Percentiles rank a stretch among this genome's conserved stretches.
Conservation (phyloP, 2,797 vertebrate genomes). For the Mormyrops attenuatus region DNA sequence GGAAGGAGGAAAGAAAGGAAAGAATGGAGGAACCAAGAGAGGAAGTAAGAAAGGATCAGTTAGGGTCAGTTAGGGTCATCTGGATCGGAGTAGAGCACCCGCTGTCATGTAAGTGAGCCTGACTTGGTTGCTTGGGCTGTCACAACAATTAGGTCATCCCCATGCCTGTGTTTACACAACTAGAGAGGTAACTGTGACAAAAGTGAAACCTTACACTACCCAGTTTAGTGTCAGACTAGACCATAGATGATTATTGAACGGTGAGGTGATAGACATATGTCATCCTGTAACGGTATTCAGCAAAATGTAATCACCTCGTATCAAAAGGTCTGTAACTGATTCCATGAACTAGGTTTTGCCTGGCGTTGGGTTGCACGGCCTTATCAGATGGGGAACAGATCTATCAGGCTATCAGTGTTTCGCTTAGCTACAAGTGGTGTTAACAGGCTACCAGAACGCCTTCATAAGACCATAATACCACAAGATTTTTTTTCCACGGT, state of each 20-base stretch:
- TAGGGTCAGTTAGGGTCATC: not conserved
- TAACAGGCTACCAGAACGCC: not conserved
- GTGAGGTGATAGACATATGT: conserved; percentile 14
- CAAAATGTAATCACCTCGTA: conserved; percentile 13
- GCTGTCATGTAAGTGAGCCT: conserved; percentile 47
- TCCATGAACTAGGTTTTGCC: conserved; percentile 27
- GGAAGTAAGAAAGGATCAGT: not conserved
- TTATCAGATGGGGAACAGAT: conserved; percentile 48
- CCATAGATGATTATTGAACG: conserved; percentile 14
- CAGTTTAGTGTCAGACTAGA: conserved; percentile 28
- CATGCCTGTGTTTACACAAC: conserved; percentile 43
- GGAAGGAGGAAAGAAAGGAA: not conserved
- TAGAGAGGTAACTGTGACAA: conserved; percentile 24
- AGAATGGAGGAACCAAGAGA: not conserved
- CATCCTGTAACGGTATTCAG: conserved; percentile 18
- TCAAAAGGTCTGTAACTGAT: conserved; percentile 29
- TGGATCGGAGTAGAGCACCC: conserved; percentile 35
- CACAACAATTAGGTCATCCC: conserved; percentile 64
- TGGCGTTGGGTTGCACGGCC: conserved; percentile 41
- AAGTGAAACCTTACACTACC: conserved; percentile 35
- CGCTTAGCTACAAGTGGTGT: conserved; percentile 45
- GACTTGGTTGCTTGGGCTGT: conserved; percentile 50
- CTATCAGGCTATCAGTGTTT: conserved; percentile 38
- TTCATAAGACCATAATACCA: not conserved
- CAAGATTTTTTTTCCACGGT: not conserved